phyloP scores from a whole-genome alignment of 1,140 invertebrate species.

The Apocrypta bakeri region DNA sequence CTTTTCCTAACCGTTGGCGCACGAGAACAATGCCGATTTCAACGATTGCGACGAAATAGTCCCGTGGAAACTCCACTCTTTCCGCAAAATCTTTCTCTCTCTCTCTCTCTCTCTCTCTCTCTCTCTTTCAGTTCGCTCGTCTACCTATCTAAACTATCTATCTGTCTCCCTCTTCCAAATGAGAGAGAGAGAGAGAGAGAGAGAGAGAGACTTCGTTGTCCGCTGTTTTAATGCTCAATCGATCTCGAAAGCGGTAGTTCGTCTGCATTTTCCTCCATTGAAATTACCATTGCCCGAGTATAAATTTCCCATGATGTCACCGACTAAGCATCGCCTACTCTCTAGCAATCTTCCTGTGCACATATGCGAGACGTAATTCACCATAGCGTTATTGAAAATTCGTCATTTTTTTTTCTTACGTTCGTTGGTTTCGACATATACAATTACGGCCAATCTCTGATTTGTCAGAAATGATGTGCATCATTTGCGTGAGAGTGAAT shows the following conservation, averaged over 20 bases:
- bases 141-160: not conserved
- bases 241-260: constrained; percentile 15
- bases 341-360: too few species aligned
- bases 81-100: not conserved
- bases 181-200: not conserved
- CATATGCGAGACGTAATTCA: too few species aligned
- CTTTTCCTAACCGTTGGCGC: not conserved
- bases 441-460: too few species aligned
- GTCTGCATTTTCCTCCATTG: not conserved
- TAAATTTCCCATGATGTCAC: constrained; percentile 28
- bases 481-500: too few species aligned
- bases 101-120: too few species aligned
- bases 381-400: too few species aligned
- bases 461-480: too few species aligned
- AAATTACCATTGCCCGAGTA: constrained; percentile 12
- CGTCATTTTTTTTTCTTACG: too few species aligned
- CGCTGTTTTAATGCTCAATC: constrained; percentile 13
- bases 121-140: not conserved
- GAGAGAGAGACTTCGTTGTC: not conserved
- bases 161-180: not conserved
- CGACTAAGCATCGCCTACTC: not conserved
- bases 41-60: not conserved
- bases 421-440: too few species aligned
- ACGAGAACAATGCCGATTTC: not conserved
- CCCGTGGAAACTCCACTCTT: not conserved